Base-by-base conservation (phyloP, 2,888 invertebrate species). In the Stratiomys singularior region DNA sequence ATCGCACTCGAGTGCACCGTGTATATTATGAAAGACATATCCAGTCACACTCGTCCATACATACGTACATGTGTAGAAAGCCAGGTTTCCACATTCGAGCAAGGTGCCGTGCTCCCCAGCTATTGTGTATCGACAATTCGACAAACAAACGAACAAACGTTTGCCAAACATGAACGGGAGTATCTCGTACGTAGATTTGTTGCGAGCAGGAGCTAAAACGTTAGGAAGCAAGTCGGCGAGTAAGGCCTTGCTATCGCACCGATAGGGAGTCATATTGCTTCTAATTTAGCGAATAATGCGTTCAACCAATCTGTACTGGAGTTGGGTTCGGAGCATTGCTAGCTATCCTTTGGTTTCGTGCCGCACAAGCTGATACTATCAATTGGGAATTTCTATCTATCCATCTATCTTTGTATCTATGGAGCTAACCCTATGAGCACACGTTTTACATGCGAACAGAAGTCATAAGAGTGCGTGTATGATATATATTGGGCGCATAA, bases 241-340 rank as follows among this genome's bases (percentile, higher is more conserved):
- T 15, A 52, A 52, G 52, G 15, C n/a, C 52, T 52, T n/a, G 52
- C 52, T 27, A 13, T n/a, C 63, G 37, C 28, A 63, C 27, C 63
- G 27, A 27, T 5, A 5, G 4, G 18, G 52, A 52, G 52, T 60
- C 37, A 58, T 58, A 74, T 74, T 58, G 74, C 58, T 37, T 74
- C 60, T 74, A 74, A 74, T 74, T 74, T 74, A 74, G 74, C 74
- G 74, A 37, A 74, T 74, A 74, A 74, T 74, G 37, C 74, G 74
- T 58, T 58, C 52, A 74, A 25, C 47, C 47, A 47, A 69, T 18
- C 69, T 47, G 47, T 25, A 25, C 13, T 13, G 25, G 25, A 23
- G 66, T 13, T 21, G 4, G 46, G 69, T 47, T 69, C 13, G 47
- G 46, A 46, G n/a, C 46, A 47, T 47, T 69, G 47, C 46, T 46